Conservation (phyloP, 2,888 invertebrate genomes). For the Oconnorella tubifera region DNA sequence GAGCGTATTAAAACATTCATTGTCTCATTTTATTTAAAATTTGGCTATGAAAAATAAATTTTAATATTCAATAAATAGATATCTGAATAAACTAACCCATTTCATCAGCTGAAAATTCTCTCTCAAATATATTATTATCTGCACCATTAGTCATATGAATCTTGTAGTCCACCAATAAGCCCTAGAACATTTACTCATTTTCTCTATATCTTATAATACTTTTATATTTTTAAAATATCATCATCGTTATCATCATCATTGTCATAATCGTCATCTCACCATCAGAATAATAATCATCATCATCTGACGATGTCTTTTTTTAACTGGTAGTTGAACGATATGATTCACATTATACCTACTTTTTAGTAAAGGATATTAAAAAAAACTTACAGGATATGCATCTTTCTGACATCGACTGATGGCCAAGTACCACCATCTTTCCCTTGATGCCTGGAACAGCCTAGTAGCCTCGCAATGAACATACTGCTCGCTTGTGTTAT, state of each 20-base stretch:
- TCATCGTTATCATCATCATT: too few species aligned
- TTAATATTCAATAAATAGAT: too few species aligned
- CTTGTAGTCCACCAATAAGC: slow-evolving; percentile 73
- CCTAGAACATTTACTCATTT: too few species aligned
- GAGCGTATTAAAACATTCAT: background rate
- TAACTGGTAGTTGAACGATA: too few species aligned
- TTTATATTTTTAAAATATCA: too few species aligned
- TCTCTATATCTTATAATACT: too few species aligned
- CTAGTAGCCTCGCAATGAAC: slow-evolving; percentile 55
- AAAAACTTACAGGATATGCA: slow-evolving; percentile 3
- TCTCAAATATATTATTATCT: slow-evolving; percentile 72
- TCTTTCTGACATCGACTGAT: slow-evolving; percentile 67
- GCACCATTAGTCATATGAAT: slow-evolving; percentile 84
- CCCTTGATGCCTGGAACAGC: slow-evolving; percentile 74
- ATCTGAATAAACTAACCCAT: slow-evolving; percentile 79
- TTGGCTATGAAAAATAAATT: too few species aligned
- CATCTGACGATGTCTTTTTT: too few species aligned
- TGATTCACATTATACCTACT: too few species aligned
- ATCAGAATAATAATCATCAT: too few species aligned
- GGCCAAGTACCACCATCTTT: slow-evolving; percentile 92
- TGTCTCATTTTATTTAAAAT: background rate
- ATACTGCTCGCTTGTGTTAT: background rate
- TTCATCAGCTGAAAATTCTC: slow-evolving; percentile 91
- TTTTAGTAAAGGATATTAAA: too few species aligned
- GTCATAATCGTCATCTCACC: too few species aligned